A percentile compares a stretch with the other conserved stretches of the same genome.
phyloP scores from a whole-genome alignment of 2,888 invertebrate species.

The Charanyca ferruginea region DNA sequence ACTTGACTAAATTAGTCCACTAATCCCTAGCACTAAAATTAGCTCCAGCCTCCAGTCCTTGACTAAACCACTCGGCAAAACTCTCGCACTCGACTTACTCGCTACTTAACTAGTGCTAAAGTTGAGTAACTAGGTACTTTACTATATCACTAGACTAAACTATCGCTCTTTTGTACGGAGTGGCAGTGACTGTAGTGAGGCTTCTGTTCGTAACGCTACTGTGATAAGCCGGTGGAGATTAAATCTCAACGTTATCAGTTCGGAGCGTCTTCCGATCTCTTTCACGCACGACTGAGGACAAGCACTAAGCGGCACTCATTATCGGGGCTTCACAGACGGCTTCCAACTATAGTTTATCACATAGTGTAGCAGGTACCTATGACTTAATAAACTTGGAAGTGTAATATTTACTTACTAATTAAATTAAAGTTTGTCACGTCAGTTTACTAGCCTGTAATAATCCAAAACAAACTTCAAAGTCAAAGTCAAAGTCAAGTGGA shows the following conservation, averaged over 20 bases:
- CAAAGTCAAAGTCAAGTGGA: too few species aligned
- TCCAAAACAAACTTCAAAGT: too few species aligned
- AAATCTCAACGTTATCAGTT: conserved; percentile 26
- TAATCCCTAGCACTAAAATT: too few species aligned
- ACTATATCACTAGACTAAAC: not conserved
- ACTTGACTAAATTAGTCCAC: too few species aligned
- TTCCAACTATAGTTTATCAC: not conserved
- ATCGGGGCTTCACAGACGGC: not conserved
- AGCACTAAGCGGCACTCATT: conserved; percentile 17
- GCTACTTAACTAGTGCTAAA: too few species aligned
- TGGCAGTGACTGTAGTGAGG: not conserved
- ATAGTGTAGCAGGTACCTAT: not conserved
- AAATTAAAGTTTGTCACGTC: too few species aligned
- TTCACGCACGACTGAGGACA: conserved; percentile 28
- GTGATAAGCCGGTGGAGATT: conserved; percentile 23
- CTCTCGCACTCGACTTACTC: not conserved
- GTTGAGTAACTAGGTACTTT: too few species aligned
- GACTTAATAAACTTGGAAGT: too few species aligned
- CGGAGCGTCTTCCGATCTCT: conserved; percentile 22
- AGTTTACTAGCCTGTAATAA: too few species aligned
- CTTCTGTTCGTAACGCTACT: not conserved
- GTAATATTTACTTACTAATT: too few species aligned
- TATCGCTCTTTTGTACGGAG: too few species aligned
- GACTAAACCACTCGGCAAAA: not conserved
- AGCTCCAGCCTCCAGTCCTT: too few species aligned